Conservation (phyloP, 2,113 vertebrate genomes). For the Pachycephala philippinensis region DNA sequence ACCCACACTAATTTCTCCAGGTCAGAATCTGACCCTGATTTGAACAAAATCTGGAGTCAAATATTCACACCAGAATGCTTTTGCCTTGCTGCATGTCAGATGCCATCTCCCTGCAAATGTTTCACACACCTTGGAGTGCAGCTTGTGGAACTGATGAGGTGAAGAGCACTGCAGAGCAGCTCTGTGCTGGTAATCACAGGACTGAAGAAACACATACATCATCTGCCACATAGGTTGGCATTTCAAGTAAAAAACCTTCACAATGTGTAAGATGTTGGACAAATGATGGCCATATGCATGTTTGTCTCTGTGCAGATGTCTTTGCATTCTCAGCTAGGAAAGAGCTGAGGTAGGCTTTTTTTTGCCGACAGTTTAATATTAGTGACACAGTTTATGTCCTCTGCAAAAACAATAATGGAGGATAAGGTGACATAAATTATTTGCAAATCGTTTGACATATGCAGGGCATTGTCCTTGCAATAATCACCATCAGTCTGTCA, state of each 20-base stretch:
- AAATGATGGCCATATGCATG: constrained; percentile 97
- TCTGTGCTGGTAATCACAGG: constrained; percentile 98
- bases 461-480: constrained; percentile 94
- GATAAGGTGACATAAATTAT: constrained; percentile 98
- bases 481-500: constrained; percentile 95
- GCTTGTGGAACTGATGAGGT: constrained; percentile 99
- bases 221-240: constrained; percentile 96
- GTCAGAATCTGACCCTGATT: constrained; percentile 88
- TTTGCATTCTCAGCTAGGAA: constrained; percentile 82
- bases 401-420: constrained; percentile 90
- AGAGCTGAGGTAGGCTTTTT: constrained; percentile 91
- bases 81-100: constrained; percentile 89
- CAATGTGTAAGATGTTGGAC: constrained; percentile 96
- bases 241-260: constrained; percentile 96
- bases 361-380: constrained; percentile 88
- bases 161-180: constrained; percentile 93
- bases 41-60: constrained; percentile 86
- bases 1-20: constrained; percentile 87
- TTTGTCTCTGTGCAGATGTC: constrained; percentile 93
- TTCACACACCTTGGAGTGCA: constrained; percentile 92
- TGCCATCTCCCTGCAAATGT: constrained; percentile 94
- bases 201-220: constrained; percentile 99
- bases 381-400: constrained; percentile 91
- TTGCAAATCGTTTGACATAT: constrained; percentile 96
- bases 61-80: constrained; percentile 86